phyloP scores from a whole-genome alignment of 2,888 invertebrate genomes.

The Thereva nobilitata region DNA sequence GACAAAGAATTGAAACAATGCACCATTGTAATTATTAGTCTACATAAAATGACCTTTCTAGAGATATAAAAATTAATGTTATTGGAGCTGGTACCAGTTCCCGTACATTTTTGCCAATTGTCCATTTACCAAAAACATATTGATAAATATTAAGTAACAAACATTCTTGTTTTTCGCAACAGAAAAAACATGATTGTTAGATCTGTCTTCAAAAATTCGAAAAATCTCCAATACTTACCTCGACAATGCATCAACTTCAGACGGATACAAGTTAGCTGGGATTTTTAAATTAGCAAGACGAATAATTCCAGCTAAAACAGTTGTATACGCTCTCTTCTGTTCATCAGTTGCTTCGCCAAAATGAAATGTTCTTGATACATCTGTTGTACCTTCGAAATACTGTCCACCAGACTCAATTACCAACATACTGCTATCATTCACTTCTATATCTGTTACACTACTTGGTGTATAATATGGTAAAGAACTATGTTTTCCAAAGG shows the following conservation, averaged over 20 bases:
- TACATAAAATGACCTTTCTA: too few relatives aligned
- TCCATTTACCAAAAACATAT: too few relatives aligned
- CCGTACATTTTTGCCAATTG: too few relatives aligned
- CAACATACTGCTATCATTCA: constrained; percentile 78
- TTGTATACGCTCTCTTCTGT: constrained; percentile 80
- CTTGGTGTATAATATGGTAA: constrained; percentile 81
- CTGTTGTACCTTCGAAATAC: constrained; percentile 92
- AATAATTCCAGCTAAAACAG: constrained; percentile 76
- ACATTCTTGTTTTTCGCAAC: too few relatives aligned
- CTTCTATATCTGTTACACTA: constrained; percentile 67
- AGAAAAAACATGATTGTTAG: too few relatives aligned
- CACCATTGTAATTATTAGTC: too few relatives aligned
- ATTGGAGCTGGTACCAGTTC: too few relatives aligned
- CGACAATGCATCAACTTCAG: constrained; percentile 79
- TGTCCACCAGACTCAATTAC: constrained; percentile 96
- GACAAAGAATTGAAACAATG: too few relatives aligned
- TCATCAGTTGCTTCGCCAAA: constrained; percentile 76
- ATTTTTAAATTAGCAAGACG: constrained; percentile 74
- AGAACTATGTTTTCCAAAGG: constrained; percentile 84
- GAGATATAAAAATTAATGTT: too few relatives aligned
- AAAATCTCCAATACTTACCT: constrained; percentile 51
- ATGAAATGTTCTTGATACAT: constrained; percentile 87
- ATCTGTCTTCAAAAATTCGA: too few relatives aligned
- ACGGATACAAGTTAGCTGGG: constrained; percentile 71
- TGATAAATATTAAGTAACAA: too few relatives aligned